These are phyloP conservation scores for Spheniscus humboldti DNA, from an alignment of 2,797 vertebrate species.

Conservation along the genomic window DNA sequence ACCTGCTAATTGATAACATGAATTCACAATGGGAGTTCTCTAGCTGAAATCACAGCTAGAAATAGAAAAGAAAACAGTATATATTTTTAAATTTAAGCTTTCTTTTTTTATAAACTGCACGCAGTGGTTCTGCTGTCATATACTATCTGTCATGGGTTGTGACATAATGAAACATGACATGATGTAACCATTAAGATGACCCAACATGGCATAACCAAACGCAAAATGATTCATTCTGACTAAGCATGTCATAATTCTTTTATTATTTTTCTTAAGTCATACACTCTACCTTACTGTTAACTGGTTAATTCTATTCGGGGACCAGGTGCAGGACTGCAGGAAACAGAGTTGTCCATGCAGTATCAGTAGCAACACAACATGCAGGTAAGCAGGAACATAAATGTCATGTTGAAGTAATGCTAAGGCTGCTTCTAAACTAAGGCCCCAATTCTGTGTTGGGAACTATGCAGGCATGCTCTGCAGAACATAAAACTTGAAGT, in stretches of 20 bases:
- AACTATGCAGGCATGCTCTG: neutral
- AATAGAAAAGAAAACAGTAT: slow-evolving; percentile 12
- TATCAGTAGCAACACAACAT: neutral
- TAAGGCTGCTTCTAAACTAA: neutral
- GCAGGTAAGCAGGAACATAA: neutral
- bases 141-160: neutral
- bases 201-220: neutral
- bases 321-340: neutral
- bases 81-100: neutral
- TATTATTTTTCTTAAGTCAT: neutral
- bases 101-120: neutral
- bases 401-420: neutral
- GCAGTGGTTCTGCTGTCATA: neutral
- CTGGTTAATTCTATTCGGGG: neutral
- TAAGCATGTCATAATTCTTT: neutral
- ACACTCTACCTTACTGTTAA: neutral
- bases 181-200: neutral
- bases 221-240: slow-evolving; percentile 19
- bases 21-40: neutral
- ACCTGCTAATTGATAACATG: slow-evolving; percentile 43
- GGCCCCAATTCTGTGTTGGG: neutral
- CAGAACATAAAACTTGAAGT: neutral
- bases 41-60: neutral
- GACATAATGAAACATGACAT: slow-evolving; percentile 28
- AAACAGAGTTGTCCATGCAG: neutral